phyloP scores from a whole-genome alignment of 2,113 vertebrate genomes.

The Crotalus horridus region DNA sequence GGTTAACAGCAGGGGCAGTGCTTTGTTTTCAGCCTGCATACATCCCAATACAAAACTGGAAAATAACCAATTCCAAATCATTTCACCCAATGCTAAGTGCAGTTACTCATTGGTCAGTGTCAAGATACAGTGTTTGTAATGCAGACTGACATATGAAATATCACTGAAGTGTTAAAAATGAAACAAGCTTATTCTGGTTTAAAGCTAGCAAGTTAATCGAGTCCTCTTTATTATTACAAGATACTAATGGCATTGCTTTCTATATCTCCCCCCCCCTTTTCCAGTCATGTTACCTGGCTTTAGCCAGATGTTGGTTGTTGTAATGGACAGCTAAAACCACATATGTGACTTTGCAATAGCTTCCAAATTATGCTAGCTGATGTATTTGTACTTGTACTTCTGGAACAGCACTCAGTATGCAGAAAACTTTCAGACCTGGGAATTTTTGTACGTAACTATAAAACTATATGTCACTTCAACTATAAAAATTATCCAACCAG shows the following conservation, averaged over 20 bases:
- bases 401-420: neutral
- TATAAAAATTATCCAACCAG: neutral
- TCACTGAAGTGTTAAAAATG: neutral
- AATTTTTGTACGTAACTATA: neutral
- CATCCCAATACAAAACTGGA: neutral
- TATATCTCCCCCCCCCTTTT: neutral
- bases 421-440: neutral
- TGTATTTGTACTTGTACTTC: neutral
- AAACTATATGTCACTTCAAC: neutral
- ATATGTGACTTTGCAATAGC: neutral
- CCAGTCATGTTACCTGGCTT: neutral
- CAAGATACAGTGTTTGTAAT: neutral
- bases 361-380: too few species aligned
- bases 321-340: neutral
- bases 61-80: neutral
- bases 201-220: neutral
- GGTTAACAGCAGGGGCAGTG: neutral
- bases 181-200: neutral
- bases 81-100: neutral
- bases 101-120: neutral
- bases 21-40: neutral
- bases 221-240: neutral
- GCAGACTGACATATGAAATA: neutral
- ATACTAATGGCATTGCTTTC: neutral
- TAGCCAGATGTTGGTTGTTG: neutral